Evolutionary conservation across 2,888 invertebrate genomes (phyloP), one percentile per base, ranked within the genome.

Genomic region (Acronicta psi): DNA sequence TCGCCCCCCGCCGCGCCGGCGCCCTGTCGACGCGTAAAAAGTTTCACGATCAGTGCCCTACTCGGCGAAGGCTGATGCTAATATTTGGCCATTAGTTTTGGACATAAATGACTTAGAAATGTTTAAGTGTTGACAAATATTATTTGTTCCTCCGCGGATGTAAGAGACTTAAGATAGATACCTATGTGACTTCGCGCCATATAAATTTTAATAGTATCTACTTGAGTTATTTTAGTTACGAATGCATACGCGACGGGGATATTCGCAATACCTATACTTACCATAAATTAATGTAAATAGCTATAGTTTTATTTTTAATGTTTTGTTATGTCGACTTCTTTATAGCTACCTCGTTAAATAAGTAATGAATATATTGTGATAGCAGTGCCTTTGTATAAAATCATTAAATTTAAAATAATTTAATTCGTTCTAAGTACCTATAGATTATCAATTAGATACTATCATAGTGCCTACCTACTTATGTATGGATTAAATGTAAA

Each of bases 31-130:
- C 83, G 91, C 29, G 64, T 93, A 43, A 92, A 94, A 70, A 92
- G 92, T 62, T 94, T 94, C 75, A 94, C 94, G 6, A 94, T 94
- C 72, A 92, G 94, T 69, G 94, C 94, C 1, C 78, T 94, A 0
- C 87, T 94, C 18, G 94, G 94, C 8, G 94, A 94, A 85, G 93
- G 94, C 63, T 94, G 90, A 84, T 59, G 25, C 18, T 43, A 9
- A 43, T 23, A 23, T 46, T 51, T 31, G 51, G 18, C 49, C 46
- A 51, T 52, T 46, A 52, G 37, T 58, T 18, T n/a, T 59, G 73
- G 59, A 68, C 49, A 44, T 56, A 50, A 56, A 65, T 53, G 45
- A 59, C 42, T 52, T 69, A 71, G 42, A 58, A n/a, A 52, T 50
- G 18, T 46, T 50, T 59, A 63, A 70, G 54, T 70, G 71, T 65